Evolutionary conservation across 2,888 invertebrate genomes (phyloP).

Genomic region (Patella ulyssiponensis): DNA sequence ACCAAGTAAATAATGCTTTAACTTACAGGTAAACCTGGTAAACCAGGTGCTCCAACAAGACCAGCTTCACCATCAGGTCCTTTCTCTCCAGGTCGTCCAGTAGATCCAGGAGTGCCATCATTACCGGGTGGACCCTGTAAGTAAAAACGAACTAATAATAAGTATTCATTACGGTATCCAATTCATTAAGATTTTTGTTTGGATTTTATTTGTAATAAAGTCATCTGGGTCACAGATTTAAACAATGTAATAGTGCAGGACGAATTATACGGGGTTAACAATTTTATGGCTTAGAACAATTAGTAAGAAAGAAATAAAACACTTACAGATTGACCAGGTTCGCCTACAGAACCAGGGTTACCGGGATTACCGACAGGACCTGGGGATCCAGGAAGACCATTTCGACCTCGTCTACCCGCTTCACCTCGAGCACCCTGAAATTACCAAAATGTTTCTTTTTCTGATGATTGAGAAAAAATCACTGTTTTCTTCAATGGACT

Average conservation of each 20-base stretch:
- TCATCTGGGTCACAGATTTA: no score
- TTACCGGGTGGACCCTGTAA: slow-evolving; percentile 53
- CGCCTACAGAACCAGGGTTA: slow-evolving; percentile 57
- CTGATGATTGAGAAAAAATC: not conserved
- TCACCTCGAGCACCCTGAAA: not conserved
- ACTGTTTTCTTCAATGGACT: not conserved
- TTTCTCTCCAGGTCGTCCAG: slow-evolving; percentile 57
- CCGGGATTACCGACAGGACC: slow-evolving; percentile 55
- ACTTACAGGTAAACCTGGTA: slow-evolving; percentile 74
- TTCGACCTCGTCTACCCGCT: slow-evolving; percentile 23
- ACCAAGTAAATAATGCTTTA: no score
- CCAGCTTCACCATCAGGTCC: slow-evolving; percentile 78
- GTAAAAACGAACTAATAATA: slow-evolving; percentile 1
- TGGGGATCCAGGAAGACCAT: slow-evolving; percentile 45
- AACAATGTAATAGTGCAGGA: no score
- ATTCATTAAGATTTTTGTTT: no score
- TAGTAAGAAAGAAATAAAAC: not conserved
- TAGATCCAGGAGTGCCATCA: slow-evolving; percentile 67
- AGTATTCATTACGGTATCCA: not conserved
- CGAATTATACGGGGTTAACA: no score
- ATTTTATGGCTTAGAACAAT: no score
- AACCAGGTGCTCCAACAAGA: slow-evolving; percentile 80
- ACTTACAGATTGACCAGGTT: slow-evolving; percentile 51
- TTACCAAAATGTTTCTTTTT: not conserved
- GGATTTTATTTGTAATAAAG: no score